Evolutionary conservation across 2,113 vertebrate species (phyloP).

Genomic region (Cromileptes altivelis): DNA sequence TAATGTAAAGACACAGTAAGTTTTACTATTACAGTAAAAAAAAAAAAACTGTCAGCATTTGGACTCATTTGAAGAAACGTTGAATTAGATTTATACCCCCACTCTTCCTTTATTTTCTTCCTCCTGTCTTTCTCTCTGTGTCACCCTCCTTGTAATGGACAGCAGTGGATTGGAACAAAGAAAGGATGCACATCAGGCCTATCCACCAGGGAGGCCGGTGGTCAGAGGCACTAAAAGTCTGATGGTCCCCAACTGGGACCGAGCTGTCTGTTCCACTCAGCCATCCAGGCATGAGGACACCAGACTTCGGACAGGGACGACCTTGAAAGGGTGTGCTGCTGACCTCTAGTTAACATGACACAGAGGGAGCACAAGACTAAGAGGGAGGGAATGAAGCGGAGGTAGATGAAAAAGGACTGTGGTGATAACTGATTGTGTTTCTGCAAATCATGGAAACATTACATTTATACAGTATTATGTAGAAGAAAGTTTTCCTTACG

Average conservation of each 20-base stretch:
- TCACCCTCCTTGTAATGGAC: constrained; percentile 46
- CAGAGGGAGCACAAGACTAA: neutral
- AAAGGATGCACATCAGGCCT: constrained; percentile 48
- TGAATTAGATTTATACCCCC: constrained; percentile 5
- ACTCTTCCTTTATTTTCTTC: neutral
- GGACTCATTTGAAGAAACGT: neutral
- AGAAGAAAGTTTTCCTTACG: too few relatives aligned
- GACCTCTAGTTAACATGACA: constrained; percentile 64
- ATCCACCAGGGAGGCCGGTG: constrained; percentile 61
- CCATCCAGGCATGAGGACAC: constrained; percentile 62
- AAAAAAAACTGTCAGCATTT: neutral
- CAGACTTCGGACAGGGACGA: constrained; percentile 59
- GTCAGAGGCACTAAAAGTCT: constrained; percentile 79
- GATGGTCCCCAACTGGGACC: constrained; percentile 68
- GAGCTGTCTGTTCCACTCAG: constrained; percentile 76
- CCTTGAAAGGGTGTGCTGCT: constrained; percentile 71
- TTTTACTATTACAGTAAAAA: neutral
- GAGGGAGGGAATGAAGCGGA: neutral
- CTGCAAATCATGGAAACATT: too few relatives aligned
- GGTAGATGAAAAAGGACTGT: neutral
- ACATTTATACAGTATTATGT: too few relatives aligned
- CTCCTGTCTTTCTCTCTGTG: neutral
- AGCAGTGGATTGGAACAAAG: constrained; percentile 46
- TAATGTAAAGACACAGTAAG: neutral
- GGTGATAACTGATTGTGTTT: neutral